Evolutionary conservation across 1,140 invertebrate genomes (phyloP), one percentile per base, ranked within the genome.

Genomic region (Eueides isabella): DNA sequence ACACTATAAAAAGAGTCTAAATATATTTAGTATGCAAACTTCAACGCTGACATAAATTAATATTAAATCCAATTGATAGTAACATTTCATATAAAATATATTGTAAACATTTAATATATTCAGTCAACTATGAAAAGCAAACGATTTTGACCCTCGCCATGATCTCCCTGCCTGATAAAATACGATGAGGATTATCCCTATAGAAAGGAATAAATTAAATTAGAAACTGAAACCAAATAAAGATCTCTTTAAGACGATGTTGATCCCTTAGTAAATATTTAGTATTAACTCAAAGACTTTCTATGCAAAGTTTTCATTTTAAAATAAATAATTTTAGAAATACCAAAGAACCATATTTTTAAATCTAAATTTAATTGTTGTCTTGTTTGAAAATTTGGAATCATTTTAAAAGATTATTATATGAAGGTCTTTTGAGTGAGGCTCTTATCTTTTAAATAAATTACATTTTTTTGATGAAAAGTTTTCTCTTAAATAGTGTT

Each of bases 201-300:
- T 75, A 71, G 30, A 48, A 70, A 41, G 71, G 73, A 75, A 75
- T 75, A 71, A 69, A 75, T 75, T 75, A 75, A 75, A 75, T 70
- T 65, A 71, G 28, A 30, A 55, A 55, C 48, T 55, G 48, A 55
- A 55, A 55, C 48, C 48, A 55, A 55, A 55, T 55, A 55, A 55
- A 55, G 48, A 55, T 26, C 48, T 55, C 23, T 55, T 55, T 55
- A 55, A 55, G 48, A 55, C 48, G 48, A 55, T 55, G 48, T 55
- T 55, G 48, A 55, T 55, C 23, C 41, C 23, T 26, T 26, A 23
- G 9, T 55, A 55, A 55, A 55, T 55, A 55, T 55, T 55, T 23
- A 26, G 48, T 55, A 55, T 55, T 26, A 23, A 26, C 48, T 26
- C 26, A 26, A 55, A 19, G 2, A 44, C 16, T 19, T 19, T 44